Base-by-base conservation (phyloP, 2,888 invertebrate species). In the Caenorhabditis panamensis region DNA sequence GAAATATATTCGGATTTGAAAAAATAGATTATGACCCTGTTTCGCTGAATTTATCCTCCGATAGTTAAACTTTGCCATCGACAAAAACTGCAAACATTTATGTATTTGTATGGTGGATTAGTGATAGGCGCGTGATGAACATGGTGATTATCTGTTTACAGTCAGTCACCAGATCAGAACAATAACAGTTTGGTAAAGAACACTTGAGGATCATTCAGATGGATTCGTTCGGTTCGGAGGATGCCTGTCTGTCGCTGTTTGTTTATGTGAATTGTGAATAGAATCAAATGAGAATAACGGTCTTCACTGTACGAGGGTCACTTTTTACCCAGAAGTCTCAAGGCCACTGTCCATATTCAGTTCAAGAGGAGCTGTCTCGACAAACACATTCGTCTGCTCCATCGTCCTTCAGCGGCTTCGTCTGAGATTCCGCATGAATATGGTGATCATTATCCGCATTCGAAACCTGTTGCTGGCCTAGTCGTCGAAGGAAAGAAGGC, bases 391-490 rank as follows among this genome's bases (percentile, higher is more conserved):
- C 28, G 26, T 16, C 28, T 8, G 20, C 47, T 41, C 31, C 41
- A 28, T 31, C 66, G 31, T 8, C 18, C 24, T 37, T 61, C 61
- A 11, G 36, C 61, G 26, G 6, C 37, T 20, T 49, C 63, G 49
- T 18, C 28, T 64, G 3, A 31, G 72, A 72, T 64, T 59, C 26
- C 47, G 53, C 58, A 58, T 41, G 63, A 72, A 73, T 73, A 73
- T 73, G 64, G 36, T 73, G 73, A 73, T 73, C 73, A 73, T 66
- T 66, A 73, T 73, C 66, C 64, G 22, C 72, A 54, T 63, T 36
- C 28, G 63, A 66, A 73, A 73, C 73, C 73, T 66, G 73, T 73
- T 73, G 66, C 62, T 61, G 68, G n/a, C n/a, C n/a, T n/a, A n/a
- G n/a, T n/a, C n/a, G n/a, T 62, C 54, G 56, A 56, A 26, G 18